Conservation (phyloP, 92 coral and sea anemone genomes). For the Zoanthus sociatus region DNA sequence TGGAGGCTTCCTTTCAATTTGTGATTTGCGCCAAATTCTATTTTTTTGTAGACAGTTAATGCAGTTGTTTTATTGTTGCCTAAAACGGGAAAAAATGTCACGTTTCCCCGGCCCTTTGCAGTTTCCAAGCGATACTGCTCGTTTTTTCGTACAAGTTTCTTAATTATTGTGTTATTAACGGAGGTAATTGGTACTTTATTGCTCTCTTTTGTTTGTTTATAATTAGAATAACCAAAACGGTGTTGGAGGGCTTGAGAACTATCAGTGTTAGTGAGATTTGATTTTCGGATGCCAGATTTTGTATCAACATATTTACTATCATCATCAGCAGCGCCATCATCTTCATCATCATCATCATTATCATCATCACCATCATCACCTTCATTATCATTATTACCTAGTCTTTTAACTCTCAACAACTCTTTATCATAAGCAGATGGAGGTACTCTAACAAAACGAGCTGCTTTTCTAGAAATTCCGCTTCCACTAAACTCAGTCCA, state of each 20-base stretch:
- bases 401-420: constrained; percentile 33
- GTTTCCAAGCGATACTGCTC: constrained; percentile 1
- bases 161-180: not conserved
- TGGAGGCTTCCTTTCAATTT: not conserved
- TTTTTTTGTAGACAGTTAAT: not conserved
- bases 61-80: not conserved
- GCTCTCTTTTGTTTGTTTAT: not conserved
- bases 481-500: not conserved
- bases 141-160: constrained; percentile 10
- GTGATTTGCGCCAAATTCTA: not conserved
- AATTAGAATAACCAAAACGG: not conserved
- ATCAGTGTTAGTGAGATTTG: not conserved
- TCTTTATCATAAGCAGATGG: constrained; percentile 28
- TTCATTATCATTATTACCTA: constrained; percentile 9
- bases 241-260: not conserved
- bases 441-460: not conserved
- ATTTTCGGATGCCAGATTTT: not conserved
- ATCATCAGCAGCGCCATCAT: not conserved
- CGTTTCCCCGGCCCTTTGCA: not conserved
- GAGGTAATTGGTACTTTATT: not conserved
- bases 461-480: not conserved
- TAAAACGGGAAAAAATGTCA: not conserved
- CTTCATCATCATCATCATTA: not conserved
- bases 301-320: not conserved
- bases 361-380: not conserved